A percentile compares a stretch with the other conserved stretches of the same genome.
Evolutionary conservation across 2,888 invertebrate species (phyloP).

Genomic region (Macaria notata): DNA sequence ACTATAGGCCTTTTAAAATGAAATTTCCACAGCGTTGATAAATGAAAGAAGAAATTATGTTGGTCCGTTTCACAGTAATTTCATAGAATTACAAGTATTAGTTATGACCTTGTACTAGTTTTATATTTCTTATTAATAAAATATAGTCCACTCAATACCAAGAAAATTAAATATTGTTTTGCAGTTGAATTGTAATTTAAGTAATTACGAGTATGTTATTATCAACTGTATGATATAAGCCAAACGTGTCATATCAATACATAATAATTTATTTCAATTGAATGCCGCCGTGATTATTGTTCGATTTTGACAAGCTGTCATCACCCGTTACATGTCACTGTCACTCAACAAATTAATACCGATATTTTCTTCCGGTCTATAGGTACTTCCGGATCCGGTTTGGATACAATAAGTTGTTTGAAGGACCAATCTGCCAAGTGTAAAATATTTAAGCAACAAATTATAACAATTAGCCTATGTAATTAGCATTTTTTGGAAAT

Average conservation of each 20-base stretch:
- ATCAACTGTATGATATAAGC: not conserved
- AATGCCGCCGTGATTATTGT: not conserved
- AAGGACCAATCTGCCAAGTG: slow-evolving; percentile 33
- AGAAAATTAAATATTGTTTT: not conserved
- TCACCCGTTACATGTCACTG: slow-evolving; percentile 31
- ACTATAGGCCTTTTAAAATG: not conserved
- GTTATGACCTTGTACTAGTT: not conserved
- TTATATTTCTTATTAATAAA: no score
- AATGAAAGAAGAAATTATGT: not conserved
- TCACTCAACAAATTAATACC: slow-evolving; percentile 31
- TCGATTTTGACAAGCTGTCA: slow-evolving; percentile 19
- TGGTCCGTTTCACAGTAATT: not conserved
- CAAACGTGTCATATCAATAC: slow-evolving; percentile 15
- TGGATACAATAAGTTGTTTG: slow-evolving; percentile 34
- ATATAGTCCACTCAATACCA: no score
- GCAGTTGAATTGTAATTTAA: not conserved
- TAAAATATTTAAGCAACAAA: slow-evolving; percentile 28
- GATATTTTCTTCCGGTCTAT: slow-evolving; percentile 43
- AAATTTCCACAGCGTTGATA: not conserved
- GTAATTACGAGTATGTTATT: not conserved
- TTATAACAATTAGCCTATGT: slow-evolving; percentile 14
- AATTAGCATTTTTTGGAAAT: slow-evolving; percentile 3
- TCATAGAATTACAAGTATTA: no score
- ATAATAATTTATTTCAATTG: slow-evolving; percentile 6
- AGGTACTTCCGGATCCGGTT: slow-evolving; percentile 49